These are phyloP conservation scores for Pomacea maculata DNA, from an alignment of 1,140 invertebrate species.

Conservation along the genomic window DNA sequence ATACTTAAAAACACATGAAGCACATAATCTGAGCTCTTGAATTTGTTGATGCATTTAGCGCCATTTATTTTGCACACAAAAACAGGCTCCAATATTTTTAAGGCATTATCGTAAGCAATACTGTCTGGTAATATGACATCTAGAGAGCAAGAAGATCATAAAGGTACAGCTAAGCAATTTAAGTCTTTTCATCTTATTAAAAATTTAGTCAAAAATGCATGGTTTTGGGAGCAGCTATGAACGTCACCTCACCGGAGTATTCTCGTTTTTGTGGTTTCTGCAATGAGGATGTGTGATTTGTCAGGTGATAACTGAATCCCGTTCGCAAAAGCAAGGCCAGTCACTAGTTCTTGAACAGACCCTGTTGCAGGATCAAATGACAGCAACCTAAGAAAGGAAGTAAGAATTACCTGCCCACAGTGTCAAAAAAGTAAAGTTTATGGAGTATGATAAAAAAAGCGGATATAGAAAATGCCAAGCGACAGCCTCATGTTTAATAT, in stretches of 20 bases:
- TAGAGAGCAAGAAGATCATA: no score
- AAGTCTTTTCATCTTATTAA: no score
- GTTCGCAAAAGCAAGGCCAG: constrained; percentile 50
- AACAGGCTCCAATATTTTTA: no score
- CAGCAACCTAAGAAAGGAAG: constrained; percentile 34
- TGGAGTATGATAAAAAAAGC: not conserved
- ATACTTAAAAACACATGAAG: no score
- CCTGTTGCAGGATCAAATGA: constrained; percentile 39
- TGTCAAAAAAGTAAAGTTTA: not conserved
- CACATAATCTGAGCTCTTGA: no score
- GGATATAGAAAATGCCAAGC: not conserved
- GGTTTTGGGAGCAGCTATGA: not conserved
- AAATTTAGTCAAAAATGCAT: no score
- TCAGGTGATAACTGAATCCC: constrained; percentile 49
- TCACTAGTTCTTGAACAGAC: constrained; percentile 32
- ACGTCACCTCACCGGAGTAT: constrained; percentile 41
- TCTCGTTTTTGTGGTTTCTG: constrained; percentile 46
- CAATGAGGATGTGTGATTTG: constrained; percentile 41
- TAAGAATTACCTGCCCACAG: no score
- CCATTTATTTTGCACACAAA: no score
- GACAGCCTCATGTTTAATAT: not conserved
- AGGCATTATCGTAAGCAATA: no score
- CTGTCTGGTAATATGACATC: no score
- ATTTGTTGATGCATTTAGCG: no score
- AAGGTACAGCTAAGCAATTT: no score